A percentile compares a stretch with the other conserved stretches of the same genome.
Evolutionary conservation across 2,113 vertebrate genomes (phyloP).

Genomic region (Erythrocercus mccallii): DNA sequence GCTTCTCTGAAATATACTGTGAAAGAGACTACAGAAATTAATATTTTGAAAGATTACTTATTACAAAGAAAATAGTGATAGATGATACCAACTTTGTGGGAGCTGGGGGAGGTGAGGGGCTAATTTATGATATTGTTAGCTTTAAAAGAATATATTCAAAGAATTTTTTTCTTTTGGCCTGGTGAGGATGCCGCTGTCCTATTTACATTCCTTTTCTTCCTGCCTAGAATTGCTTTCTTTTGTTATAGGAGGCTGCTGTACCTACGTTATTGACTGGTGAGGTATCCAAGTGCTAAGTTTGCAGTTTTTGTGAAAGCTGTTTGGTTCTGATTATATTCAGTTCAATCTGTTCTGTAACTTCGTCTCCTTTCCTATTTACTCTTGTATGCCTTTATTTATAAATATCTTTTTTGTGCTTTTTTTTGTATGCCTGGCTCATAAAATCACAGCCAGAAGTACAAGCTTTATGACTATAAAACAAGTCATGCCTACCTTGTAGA

Average conservation of each 20-base stretch:
- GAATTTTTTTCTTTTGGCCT: neutral
- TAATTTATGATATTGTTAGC: constrained; percentile 19
- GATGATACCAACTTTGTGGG: constrained; percentile 41
- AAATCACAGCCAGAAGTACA: constrained; percentile 38
- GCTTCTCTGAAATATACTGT: constrained; percentile 56
- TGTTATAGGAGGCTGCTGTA: constrained; percentile 44
- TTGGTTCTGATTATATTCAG: constrained; percentile 40
- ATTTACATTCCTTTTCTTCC: constrained; percentile 10
- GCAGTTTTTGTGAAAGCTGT: constrained; percentile 44
- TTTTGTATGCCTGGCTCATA: constrained; percentile 31
- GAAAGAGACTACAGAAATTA: constrained; percentile 61
- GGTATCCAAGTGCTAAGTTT: constrained; percentile 37
- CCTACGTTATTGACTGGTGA: constrained; percentile 10
- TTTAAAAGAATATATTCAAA: constrained; percentile 17
- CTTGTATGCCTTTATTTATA: constrained; percentile 29
- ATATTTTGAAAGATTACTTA: constrained; percentile 57
- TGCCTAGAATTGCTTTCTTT: constrained; percentile 42
- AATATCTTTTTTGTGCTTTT: constrained; percentile 15
- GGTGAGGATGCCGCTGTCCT: neutral
- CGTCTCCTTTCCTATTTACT: constrained; percentile 28
- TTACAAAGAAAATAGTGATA: constrained; percentile 36
- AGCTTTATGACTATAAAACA: constrained; percentile 46
- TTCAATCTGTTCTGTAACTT: constrained; percentile 25
- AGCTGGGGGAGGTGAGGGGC: neutral
- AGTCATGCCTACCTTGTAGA: constrained; percentile 48